A percentile compares a stretch with the other conserved stretches of the same genome.
Conservation (phyloP, 1,140 invertebrate species). For the Drosophila watanabei region DNA sequence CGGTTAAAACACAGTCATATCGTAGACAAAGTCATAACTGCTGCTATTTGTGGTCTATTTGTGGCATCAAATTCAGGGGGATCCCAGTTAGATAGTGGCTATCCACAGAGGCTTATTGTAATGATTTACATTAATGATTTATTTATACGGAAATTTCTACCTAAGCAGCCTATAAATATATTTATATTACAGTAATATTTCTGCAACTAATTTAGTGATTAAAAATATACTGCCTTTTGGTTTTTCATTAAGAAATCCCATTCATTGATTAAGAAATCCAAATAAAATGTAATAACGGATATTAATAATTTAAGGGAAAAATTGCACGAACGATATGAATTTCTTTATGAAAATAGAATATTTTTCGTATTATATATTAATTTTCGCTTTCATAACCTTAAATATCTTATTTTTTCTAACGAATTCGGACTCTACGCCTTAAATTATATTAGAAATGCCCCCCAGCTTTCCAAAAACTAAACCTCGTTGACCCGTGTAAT, state of each 20-base stretch:
- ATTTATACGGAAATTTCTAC: neutral
- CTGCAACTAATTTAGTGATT: neutral
- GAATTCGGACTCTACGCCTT: too few species aligned
- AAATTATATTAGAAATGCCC: too few species aligned
- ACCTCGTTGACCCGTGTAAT: neutral
- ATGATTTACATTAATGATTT: neutral
- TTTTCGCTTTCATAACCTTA: too few species aligned
- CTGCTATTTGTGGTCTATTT: constrained; percentile 4
- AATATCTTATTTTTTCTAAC: too few species aligned
- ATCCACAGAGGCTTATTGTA: neutral
- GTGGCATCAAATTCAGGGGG: neutral
- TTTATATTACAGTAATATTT: neutral
- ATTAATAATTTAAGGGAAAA: too few species aligned
- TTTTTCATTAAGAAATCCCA: too few species aligned
- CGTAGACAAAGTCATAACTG: neutral
- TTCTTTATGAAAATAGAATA: too few species aligned
- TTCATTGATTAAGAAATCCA: too few species aligned
- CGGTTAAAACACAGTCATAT: neutral
- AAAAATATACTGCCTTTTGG: neutral
- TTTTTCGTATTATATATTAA: too few species aligned
- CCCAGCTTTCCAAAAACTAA: too few species aligned
- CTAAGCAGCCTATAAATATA: neutral
- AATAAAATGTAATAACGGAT: too few species aligned
- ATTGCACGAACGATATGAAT: too few species aligned
- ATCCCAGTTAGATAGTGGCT: neutral